phyloP scores from a whole-genome alignment of 2,113 vertebrate genomes.

The Azemiops feae region DNA sequence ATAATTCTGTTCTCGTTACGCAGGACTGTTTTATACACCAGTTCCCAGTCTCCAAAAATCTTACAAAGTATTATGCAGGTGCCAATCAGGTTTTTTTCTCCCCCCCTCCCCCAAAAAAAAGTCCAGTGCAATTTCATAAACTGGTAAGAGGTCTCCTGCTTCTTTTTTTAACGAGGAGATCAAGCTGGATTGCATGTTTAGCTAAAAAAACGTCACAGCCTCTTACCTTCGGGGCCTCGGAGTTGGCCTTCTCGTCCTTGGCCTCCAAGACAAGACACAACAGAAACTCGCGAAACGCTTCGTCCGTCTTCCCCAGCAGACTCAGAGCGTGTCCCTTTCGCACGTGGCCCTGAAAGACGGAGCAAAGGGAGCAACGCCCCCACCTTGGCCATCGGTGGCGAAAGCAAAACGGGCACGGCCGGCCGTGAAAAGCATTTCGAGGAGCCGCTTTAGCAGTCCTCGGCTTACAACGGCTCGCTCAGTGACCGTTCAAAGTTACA shows the following conservation, averaged over 20 bases:
- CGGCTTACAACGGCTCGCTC: too few relatives aligned
- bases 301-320: conserved; percentile 81
- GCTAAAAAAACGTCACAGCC: neutral
- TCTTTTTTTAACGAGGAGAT: neutral
- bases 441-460: neutral
- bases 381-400: neutral
- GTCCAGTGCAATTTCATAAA: neutral
- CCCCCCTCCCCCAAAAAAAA: neutral
- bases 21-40: neutral
- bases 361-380: conserved; percentile 31
- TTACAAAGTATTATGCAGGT: neutral
- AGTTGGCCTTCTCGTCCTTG: conserved; percentile 80
- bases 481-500: too few relatives aligned
- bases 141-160: neutral
- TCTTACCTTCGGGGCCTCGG: conserved; percentile 82
- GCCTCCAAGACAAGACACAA: conserved; percentile 84
- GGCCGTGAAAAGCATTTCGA: neutral
- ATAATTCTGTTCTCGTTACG: too few relatives aligned
- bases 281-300: conserved; percentile 87
- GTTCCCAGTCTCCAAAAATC: neutral
- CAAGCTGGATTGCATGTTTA: neutral
- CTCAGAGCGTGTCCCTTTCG: conserved; percentile 86
- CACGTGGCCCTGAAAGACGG: conserved; percentile 77
- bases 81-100: too few relatives aligned
- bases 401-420: neutral